phyloP scores from a whole-genome alignment of 2,797 vertebrate genomes.

The Crypturellus tataupa region DNA sequence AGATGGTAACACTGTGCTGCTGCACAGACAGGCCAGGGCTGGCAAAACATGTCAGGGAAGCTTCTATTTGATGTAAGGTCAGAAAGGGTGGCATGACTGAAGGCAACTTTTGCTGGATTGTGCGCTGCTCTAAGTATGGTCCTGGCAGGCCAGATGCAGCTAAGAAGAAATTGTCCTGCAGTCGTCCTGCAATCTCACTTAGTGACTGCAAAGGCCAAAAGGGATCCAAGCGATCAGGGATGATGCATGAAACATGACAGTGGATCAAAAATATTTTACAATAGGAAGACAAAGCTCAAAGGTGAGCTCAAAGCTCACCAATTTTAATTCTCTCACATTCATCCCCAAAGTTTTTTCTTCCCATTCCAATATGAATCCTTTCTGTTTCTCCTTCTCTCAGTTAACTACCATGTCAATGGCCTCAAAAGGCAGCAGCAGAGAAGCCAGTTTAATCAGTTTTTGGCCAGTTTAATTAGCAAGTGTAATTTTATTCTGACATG shows the following conservation, averaged over 20 bases:
- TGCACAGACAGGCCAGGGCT: neutral
- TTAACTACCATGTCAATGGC: neutral
- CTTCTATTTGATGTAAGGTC: neutral
- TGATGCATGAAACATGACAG: neutral
- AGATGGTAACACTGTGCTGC: neutral
- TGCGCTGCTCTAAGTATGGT: rapidly evolving
- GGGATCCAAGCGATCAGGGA: neutral
- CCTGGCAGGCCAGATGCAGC: neutral
- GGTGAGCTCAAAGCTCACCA: neutral
- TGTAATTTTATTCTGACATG: neutral
- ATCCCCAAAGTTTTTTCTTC: neutral
- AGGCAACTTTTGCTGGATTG: neutral
- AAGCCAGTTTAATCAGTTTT: neutral
- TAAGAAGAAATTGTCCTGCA: neutral
- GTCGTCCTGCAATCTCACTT: neutral
- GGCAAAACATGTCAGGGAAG: neutral
- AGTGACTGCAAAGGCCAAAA: neutral
- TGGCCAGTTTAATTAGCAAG: neutral
- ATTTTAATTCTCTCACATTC: no score
- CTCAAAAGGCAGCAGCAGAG: neutral
- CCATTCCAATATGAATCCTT: rapidly evolving
- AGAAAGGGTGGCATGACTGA: neutral
- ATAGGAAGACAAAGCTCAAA: neutral
- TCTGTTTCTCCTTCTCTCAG: neutral
- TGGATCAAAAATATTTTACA: neutral